These are phyloP conservation scores for Amitus sp. DNA, from an alignment of 2,888 invertebrate genomes.

Conservation along the genomic window DNA sequence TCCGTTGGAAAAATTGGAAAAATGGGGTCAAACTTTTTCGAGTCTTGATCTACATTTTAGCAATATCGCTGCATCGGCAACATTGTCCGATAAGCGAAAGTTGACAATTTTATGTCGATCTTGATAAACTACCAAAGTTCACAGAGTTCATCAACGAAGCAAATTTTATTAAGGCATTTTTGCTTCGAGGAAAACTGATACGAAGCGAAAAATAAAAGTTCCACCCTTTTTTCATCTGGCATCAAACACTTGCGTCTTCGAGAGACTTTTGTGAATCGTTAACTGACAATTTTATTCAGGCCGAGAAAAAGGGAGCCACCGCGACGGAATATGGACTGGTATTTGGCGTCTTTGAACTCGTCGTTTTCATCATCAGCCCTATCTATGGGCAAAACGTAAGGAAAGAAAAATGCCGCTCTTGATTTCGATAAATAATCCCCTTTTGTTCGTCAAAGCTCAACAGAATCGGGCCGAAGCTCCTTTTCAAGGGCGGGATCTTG, in stretches of 20 bases:
- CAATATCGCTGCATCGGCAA: background rate
- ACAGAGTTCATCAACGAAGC: conserved; percentile 37
- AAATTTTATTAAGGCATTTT: background rate
- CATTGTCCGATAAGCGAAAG: conserved; percentile 16
- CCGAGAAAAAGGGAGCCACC: conserved; percentile 82
- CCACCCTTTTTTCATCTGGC: background rate
- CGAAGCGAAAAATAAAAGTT: background rate
- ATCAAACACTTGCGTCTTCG: too few species aligned
- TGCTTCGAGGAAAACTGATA: background rate
- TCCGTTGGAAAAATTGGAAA: too few species aligned
- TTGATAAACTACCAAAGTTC: conserved; percentile 44
- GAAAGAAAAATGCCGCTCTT: conserved; percentile 3
- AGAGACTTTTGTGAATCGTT: too few species aligned
- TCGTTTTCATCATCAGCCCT: conserved; percentile 85
- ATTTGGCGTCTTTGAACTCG: conserved; percentile 86
- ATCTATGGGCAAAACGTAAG: conserved; percentile 79
- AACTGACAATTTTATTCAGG: conserved; percentile 68
- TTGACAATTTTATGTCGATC: conserved; percentile 38
- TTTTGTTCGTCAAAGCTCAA: conserved; percentile 70
- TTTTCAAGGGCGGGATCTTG: conserved; percentile 85
- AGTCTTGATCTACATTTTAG: background rate
- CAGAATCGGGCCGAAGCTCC: conserved; percentile 79
- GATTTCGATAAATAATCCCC: too few species aligned
- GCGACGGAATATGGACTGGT: conserved; percentile 88
- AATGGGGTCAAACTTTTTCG: too few species aligned